Evolutionary conservation across 2,888 invertebrate genomes (phyloP), one percentile per base, ranked within the genome.

Genomic region (Eupsilia transversa): DNA sequence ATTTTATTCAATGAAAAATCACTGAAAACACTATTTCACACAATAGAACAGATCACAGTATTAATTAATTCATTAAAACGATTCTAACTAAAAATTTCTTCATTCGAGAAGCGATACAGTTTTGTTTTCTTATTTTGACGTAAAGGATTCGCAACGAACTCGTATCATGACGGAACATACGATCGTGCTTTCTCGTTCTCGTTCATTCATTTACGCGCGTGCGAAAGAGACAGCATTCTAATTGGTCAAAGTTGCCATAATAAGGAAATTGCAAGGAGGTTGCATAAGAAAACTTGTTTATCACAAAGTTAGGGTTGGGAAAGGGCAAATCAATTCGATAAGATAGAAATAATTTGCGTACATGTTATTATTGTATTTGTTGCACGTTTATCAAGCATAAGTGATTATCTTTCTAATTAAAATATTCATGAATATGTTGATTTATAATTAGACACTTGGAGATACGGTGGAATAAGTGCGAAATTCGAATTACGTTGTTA

Each of bases 101-200:
- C 85, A 89, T 87, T 87, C 87, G 87, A 88, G 74, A 83, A 80
- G 54, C 66, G 69, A 74, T 57, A 72, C 75, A 85, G 89, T 92
- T 93, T 93, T 94, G 94, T 94, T 94, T 91, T 91, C 89, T 64
- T 88, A 82, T 82, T 91, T 92, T 94, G 94, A 94, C 94, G 91
- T 93, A 91, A 86, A 84, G 85, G 83, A 87, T 81, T 88, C 79
- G 80, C 80, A 76, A 93, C 92, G 87, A 90, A 90, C 82, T 91
- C 88, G 89, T 74, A 88, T n/a, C n/a, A n/a, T 92, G 94, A 92
- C 90, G 91, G 91, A 96, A 96, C 96, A 92, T 96, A 96, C 95
- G 96, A 96, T 96, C 90, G 27, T 82, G 81, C 90, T 82, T 60
- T 93, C 93, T 88, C 90, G 56, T 83, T 94, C 86, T 12, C 78